These are phyloP conservation scores for Eutolmus rufibarbis DNA, from an alignment of 2,888 invertebrate species.

Conservation along the genomic window DNA sequence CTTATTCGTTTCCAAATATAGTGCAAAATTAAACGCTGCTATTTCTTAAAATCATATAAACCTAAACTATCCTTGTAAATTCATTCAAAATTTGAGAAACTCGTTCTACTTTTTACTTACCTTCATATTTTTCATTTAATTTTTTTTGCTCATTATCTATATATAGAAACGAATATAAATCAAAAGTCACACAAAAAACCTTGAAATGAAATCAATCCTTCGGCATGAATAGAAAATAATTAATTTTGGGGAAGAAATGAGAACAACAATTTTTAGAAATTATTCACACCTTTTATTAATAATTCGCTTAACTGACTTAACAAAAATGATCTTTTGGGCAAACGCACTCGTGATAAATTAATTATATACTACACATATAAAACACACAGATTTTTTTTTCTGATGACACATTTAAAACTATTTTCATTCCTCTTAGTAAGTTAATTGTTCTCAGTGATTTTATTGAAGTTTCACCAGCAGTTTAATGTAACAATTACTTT, in stretches of 20 bases:
- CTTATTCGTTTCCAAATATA: too few species aligned
- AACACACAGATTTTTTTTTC: neutral
- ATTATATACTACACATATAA: neutral
- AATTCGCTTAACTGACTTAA: slow-evolving; percentile 1
- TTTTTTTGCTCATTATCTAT: too few species aligned
- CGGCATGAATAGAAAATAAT: too few species aligned
- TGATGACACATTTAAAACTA: slow-evolving; percentile 18
- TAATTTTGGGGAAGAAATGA: neutral
- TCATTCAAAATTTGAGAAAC: too few species aligned
- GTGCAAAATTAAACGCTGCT: too few species aligned
- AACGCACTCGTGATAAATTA: neutral
- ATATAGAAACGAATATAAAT: too few species aligned
- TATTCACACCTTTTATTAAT: slow-evolving; percentile 26
- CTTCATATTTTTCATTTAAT: too few species aligned
- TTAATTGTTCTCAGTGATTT: neutral
- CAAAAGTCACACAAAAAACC: too few species aligned
- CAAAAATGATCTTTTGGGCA: neutral
- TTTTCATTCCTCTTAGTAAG: neutral
- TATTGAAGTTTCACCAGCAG: neutral
- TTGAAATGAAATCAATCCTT: too few species aligned
- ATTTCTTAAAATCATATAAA: too few species aligned
- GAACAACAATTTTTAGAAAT: neutral
- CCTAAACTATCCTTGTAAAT: too few species aligned
- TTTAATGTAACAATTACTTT: neutral
- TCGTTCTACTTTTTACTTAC: too few species aligned